Conservation (phyloP, 2,797 vertebrate genomes). For the Chrysocyon brachyurus region DNA sequence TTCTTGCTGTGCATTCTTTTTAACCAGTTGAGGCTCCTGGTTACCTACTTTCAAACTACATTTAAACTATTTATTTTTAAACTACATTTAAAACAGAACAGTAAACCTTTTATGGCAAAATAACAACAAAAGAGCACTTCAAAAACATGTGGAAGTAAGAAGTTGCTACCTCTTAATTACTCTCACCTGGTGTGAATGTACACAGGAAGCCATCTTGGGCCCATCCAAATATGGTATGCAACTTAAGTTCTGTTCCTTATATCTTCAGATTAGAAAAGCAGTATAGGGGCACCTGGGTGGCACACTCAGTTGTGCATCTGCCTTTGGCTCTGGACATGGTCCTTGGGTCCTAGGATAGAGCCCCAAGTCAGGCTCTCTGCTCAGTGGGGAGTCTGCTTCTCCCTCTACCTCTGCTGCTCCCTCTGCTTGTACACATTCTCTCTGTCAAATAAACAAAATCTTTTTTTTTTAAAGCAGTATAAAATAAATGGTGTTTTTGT, state of each 20-base stretch:
- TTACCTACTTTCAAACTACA: background rate
- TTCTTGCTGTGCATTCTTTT: background rate
- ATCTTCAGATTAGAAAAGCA: background rate
- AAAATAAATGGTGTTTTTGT: background rate
- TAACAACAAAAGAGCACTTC: background rate
- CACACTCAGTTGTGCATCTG: too few relatives aligned
- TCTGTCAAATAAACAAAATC: too few relatives aligned
- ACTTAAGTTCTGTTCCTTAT: background rate
- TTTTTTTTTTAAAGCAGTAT: background rate
- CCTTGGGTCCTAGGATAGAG: too few relatives aligned
- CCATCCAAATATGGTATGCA: background rate
- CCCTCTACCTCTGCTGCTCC: too few relatives aligned
- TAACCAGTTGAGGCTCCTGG: background rate
- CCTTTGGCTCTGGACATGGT: too few relatives aligned
- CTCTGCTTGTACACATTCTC: too few relatives aligned
- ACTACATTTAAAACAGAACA: background rate
- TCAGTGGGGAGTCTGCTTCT: too few relatives aligned
- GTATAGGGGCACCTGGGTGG: too few relatives aligned
- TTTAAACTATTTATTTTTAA: background rate
- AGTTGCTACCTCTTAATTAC: background rate
- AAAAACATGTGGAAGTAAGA: background rate
- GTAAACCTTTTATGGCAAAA: background rate
- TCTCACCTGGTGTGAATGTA: background rate
- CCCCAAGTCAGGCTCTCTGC: too few relatives aligned
- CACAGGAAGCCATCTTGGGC: background rate